phyloP scores from a whole-genome alignment of 2,888 invertebrate genomes.

The Microdon myrmicae region DNA sequence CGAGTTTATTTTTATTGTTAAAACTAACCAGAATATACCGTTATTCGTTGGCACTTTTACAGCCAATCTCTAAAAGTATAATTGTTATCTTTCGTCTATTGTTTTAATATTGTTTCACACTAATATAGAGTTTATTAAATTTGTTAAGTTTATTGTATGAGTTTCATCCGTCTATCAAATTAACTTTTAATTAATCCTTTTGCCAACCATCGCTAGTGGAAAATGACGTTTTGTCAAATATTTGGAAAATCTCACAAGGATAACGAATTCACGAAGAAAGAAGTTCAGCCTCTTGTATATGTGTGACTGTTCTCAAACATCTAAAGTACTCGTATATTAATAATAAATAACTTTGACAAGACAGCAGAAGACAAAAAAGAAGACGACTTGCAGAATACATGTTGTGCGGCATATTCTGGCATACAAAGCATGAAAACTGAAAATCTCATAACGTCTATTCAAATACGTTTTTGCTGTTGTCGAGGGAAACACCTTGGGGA shows the following conservation, averaged over 20 bases:
- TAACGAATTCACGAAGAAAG: too few species aligned
- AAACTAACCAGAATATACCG: conserved; percentile 22
- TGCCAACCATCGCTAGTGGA: too few species aligned
- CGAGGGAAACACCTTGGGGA: conserved; percentile 49
- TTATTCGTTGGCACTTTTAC: conserved; percentile 23
- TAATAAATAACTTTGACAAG: conserved; percentile 18
- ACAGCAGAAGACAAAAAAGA: conserved; percentile 40
- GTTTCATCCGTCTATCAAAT: too few species aligned
- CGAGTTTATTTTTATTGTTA: conserved; percentile 41
- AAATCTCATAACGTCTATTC: conserved; percentile 55
- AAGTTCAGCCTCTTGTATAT: too few species aligned
- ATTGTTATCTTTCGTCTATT: too few species aligned
- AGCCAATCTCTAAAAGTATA: too few species aligned
- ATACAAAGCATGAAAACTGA: conserved; percentile 50
- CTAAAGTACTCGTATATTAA: conserved; percentile 45
- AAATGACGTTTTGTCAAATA: too few species aligned
- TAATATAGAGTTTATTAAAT: too few species aligned
- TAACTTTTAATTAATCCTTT: too few species aligned
- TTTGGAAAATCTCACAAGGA: too few species aligned
- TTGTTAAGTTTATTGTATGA: too few species aligned
- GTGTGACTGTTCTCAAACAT: conserved; percentile 49
- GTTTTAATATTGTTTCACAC: too few species aligned
- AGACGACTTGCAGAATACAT: conserved; percentile 17
- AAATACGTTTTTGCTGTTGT: conserved; percentile 54
- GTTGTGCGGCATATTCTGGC: conserved; percentile 14